A percentile compares a stretch with the other conserved stretches of the same genome.
Conservation (phyloP, 2,113 vertebrate species). For the Oryctolagus cuniculus region DNA sequence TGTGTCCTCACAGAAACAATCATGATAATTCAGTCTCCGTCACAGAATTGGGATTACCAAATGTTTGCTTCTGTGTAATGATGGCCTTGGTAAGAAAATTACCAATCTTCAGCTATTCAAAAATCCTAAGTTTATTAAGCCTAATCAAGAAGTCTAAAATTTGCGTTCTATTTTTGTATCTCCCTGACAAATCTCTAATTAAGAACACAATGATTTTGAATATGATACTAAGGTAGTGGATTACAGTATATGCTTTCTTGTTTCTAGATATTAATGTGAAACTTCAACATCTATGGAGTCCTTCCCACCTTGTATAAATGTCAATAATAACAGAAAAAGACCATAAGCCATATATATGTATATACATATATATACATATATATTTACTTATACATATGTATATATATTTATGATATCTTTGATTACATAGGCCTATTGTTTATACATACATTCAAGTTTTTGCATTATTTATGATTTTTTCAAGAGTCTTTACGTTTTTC, state of each 20-base stretch:
- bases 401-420: constrained; percentile 49
- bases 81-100: constrained; percentile 28
- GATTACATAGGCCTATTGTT: background rate
- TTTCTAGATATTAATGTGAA: constrained; percentile 67
- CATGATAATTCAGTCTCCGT: background rate
- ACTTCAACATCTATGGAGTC: background rate
- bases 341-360: constrained; percentile 53
- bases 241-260: constrained; percentile 4
- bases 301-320: constrained; percentile 4
- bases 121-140: constrained; percentile 59
- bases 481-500: background rate
- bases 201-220: constrained; percentile 34
- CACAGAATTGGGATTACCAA: constrained; percentile 5
- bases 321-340: constrained; percentile 33
- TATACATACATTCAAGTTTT: background rate
- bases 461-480: constrained; percentile 52
- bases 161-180: constrained; percentile 28
- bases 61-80: constrained; percentile 62
- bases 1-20: constrained; percentile 48
- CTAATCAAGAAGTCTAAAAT: background rate
- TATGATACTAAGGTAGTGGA: background rate
- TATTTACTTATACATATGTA: too few relatives aligned
- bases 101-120: constrained; percentile 29
- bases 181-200: constrained; percentile 46
- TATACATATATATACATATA: background rate